Conservation (phyloP, 2,113 vertebrate genomes). For the Tinamus guttatus region DNA sequence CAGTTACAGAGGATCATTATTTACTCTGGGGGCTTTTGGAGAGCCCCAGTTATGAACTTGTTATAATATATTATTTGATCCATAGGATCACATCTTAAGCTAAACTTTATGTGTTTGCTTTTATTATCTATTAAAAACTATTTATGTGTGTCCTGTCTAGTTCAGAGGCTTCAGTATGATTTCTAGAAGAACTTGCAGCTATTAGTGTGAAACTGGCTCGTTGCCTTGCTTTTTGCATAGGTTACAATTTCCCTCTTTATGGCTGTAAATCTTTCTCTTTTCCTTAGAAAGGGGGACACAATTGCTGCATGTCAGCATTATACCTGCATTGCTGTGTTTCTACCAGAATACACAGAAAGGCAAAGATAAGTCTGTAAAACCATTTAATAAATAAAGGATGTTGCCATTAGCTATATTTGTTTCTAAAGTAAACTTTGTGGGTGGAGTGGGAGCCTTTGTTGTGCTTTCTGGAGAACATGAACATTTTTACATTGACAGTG, state of each 20-base stretch:
- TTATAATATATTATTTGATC: not conserved
- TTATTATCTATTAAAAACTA: not conserved
- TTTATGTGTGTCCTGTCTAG: not conserved
- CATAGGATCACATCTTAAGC: not conserved
- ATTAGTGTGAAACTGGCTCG: not conserved
- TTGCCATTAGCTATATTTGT: not conserved
- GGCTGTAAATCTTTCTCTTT: not conserved
- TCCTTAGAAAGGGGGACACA: not conserved
- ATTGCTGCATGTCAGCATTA: not conserved
- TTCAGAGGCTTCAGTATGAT: not conserved
- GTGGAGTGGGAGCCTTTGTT: not conserved
- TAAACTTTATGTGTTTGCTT: not conserved
- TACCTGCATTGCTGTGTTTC: not conserved
- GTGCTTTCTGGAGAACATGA: not conserved
- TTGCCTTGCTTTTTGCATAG: not conserved
- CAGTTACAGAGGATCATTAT: not conserved
- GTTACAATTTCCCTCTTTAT: not conserved
- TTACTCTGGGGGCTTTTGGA: not conserved
- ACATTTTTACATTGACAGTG: rapidly evolving
- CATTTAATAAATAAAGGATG: not conserved
- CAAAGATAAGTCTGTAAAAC: not conserved
- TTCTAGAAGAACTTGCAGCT: not conserved
- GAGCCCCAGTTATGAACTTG: not conserved
- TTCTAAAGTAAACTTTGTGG: not conserved
- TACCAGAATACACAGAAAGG: not conserved